A percentile compares a stretch with the other conserved stretches of the same genome.
phyloP scores from a whole-genome alignment of 2,797 vertebrate species.

The Potorous gilbertii region DNA sequence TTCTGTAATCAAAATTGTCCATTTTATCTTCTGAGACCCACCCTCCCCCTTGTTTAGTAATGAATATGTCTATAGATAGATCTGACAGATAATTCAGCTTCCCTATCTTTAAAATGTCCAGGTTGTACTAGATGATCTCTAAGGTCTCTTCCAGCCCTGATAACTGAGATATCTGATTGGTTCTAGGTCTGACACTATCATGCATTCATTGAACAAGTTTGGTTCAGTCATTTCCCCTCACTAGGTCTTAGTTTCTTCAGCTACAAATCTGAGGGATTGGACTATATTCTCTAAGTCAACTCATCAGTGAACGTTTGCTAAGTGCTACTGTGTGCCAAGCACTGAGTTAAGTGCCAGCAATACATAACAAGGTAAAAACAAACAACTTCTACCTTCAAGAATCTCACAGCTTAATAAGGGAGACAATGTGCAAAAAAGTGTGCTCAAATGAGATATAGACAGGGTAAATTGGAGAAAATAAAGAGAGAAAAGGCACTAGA shows the following conservation, averaged over 20 bases:
- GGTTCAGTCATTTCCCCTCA: not conserved
- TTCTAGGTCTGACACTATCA: not conserved
- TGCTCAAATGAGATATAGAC: not conserved
- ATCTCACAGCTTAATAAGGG: not conserved
- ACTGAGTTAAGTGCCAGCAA: not conserved
- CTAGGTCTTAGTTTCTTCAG: not conserved
- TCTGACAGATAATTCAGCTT: not conserved
- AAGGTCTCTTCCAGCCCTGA: not conserved
- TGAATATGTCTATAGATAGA: not conserved
- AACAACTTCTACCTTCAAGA: not conserved
- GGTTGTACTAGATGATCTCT: not conserved
- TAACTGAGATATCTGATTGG: not conserved
- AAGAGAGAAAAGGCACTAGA: not conserved
- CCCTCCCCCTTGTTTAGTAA: not conserved
- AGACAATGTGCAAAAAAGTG: not conserved
- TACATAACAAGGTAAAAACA: not conserved
- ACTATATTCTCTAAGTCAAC: not conserved
- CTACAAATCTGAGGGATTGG: not conserved
- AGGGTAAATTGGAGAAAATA: not conserved
- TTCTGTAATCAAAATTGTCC: not conserved
- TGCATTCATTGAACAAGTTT: not conserved
- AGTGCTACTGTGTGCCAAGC: not conserved
- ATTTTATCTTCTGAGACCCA: not conserved
- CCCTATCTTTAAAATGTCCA: not conserved
- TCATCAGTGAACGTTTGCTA: not conserved